These are phyloP conservation scores for Anisognathus igniventris DNA, from an alignment of 2,797 vertebrate species.

Conservation along the genomic window DNA sequence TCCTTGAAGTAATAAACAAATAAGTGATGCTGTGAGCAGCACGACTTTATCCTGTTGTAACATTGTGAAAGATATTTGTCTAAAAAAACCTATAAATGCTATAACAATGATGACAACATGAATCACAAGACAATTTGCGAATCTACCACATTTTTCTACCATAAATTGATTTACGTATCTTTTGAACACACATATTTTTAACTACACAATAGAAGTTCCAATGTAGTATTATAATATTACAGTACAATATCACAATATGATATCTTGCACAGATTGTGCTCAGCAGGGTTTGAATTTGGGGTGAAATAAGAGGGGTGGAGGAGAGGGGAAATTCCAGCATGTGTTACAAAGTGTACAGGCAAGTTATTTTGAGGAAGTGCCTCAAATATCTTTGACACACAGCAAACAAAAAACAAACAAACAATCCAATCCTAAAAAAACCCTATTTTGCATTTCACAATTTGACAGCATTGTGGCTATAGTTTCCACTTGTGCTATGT, in stretches of 20 bases:
- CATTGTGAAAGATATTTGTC: neutral
- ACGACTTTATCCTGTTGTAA: neutral
- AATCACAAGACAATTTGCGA: neutral
- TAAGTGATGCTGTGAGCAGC: neutral
- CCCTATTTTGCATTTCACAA: neutral
- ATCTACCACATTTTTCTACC: neutral
- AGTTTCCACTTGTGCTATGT: neutral
- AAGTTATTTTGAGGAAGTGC: slow-evolving; percentile 5
- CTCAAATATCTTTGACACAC: neutral
- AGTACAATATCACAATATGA: neutral
- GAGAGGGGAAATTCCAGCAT: slow-evolving; percentile 30
- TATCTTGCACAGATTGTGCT: neutral
- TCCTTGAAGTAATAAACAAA: neutral
- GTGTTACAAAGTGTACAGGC: neutral
- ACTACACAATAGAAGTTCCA: neutral
- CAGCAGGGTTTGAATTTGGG: neutral
- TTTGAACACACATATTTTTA: neutral
- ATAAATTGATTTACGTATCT: neutral
- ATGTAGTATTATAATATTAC: neutral
- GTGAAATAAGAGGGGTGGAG: neutral
- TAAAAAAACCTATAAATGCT: neutral
- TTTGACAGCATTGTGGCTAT: neutral
- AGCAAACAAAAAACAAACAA: neutral
- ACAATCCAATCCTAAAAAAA: neutral
- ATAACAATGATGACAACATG: neutral